Percentiles rank a stretch among this genome's conserved stretches.
phyloP scores from a whole-genome alignment of 2,113 vertebrate species.

The Paratilapia polleni region DNA sequence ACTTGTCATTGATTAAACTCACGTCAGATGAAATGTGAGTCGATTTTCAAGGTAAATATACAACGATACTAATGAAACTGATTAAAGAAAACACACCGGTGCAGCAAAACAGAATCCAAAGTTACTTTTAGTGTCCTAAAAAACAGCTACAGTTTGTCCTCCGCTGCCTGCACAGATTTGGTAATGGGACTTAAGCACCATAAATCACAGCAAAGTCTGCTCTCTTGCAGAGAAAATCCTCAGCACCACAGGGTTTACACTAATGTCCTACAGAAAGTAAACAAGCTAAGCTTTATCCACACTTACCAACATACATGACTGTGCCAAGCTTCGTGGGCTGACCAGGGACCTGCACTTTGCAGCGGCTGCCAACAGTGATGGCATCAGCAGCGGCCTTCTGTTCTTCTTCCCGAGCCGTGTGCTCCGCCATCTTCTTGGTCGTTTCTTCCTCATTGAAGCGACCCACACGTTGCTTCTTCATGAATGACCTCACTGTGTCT shows the following conservation, averaged over 20 bases:
- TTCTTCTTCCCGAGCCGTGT: slow-evolving; percentile 70
- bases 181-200: neutral
- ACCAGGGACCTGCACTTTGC: slow-evolving; percentile 82
- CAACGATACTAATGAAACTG: neutral
- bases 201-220: neutral
- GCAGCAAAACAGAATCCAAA: neutral
- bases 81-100: neutral
- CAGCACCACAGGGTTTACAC: neutral
- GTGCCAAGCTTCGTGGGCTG: slow-evolving; percentile 86
- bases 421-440: slow-evolving; percentile 72
- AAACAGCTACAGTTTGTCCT: neutral
- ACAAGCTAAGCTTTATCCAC: slow-evolving; percentile 6
- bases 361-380: slow-evolving; percentile 84
- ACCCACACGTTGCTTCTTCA: slow-evolving; percentile 85
- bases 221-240: slow-evolving; percentile 10
- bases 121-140: neutral
- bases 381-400: slow-evolving; percentile 79
- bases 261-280: neutral
- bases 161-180: neutral
- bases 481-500: slow-evolving; percentile 88
- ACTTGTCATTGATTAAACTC: neutral
- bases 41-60: neutral
- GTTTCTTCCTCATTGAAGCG: slow-evolving; percentile 82
- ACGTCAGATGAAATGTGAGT: neutral
- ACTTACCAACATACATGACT: slow-evolving; percentile 90